A percentile compares a stretch with the other conserved stretches of the same genome.
Evolutionary conservation across 2,888 invertebrate species (phyloP).

Genomic region (Scaptomyza flava): DNA sequence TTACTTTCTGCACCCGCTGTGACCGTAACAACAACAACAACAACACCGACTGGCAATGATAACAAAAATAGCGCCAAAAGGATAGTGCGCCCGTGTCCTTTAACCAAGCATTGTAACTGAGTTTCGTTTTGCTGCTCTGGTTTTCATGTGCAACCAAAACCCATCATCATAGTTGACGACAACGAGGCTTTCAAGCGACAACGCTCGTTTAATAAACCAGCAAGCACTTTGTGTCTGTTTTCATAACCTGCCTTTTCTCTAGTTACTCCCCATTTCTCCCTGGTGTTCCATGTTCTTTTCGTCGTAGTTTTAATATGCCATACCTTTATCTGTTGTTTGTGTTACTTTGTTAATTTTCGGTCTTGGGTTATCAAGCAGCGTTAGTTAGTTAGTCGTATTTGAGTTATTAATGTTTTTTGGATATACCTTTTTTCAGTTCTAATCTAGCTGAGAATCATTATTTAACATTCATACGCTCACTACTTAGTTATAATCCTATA

Average conservation of each 20-base stretch:
- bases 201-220: slow-evolving; percentile 63
- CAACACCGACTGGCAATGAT: slow-evolving; percentile 42
- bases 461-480: slow-evolving; percentile 35
- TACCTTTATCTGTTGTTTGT: slow-evolving; percentile 4
- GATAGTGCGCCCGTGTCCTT: slow-evolving; percentile 47
- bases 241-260: slow-evolving; percentile 65
- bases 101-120: slow-evolving; percentile 63
- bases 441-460: slow-evolving; percentile 13
- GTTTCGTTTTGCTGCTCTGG: slow-evolving; percentile 51
- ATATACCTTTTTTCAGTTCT: slow-evolving; percentile 11
- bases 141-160: slow-evolving; percentile 9
- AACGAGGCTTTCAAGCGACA: slow-evolving; percentile 28
- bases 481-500: slow-evolving; percentile 44
- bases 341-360: slow-evolving; percentile 29
- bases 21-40: slow-evolving; percentile 56
- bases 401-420: slow-evolving; percentile 11
- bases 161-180: slow-evolving; percentile 1
- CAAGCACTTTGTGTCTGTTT: slow-evolving; percentile 60
- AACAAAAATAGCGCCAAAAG: slow-evolving; percentile 59
- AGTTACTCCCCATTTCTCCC: slow-evolving; percentile 38
- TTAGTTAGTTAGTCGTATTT: slow-evolving; percentile 29
- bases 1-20: slow-evolving; percentile 76
- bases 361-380: slow-evolving; percentile 24
- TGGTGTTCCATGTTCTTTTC: not conserved
- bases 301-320: slow-evolving; percentile 31